A percentile compares a stretch with the other conserved stretches of the same genome.
Evolutionary conservation across 1,140 invertebrate species (phyloP).

Genomic region (Bombus impatiens): DNA sequence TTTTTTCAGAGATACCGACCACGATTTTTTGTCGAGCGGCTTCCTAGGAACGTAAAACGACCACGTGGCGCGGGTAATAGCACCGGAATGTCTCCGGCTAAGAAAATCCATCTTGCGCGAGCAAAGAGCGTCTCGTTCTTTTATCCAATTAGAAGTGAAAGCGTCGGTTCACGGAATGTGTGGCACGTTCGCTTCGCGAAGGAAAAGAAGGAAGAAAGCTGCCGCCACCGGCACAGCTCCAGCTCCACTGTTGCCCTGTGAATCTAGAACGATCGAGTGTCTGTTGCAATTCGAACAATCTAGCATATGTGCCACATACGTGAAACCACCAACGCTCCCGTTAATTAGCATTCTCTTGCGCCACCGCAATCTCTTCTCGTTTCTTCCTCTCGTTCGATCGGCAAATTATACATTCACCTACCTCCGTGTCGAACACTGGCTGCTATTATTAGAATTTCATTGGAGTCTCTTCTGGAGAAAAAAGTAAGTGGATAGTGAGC

Average conservation of each 20-base stretch:
- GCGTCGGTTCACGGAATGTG: slow-evolving; percentile 23
- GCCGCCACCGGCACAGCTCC: neutral
- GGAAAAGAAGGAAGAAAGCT: neutral
- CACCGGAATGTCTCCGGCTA: slow-evolving; percentile 27
- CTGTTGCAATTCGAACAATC: slow-evolving; percentile 32
- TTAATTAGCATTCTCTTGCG: slow-evolving; percentile 28
- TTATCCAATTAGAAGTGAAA: slow-evolving; percentile 51
- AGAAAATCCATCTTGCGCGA: slow-evolving; percentile 46
- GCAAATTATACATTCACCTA: neutral
- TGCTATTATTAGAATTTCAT: neutral
- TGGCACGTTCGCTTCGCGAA: slow-evolving; percentile 27
- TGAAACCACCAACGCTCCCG: slow-evolving; percentile 1
- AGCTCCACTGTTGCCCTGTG: neutral
- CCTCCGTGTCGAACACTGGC: neutral
- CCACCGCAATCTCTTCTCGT: neutral
- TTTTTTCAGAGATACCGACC: neutral
- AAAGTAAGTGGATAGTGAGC: no score
- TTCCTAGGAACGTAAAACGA: slow-evolving; percentile 26
- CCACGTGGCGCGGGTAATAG: slow-evolving; percentile 3
- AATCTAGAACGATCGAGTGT: slow-evolving; percentile 20
- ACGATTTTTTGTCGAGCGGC: neutral
- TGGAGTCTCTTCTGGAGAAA: neutral
- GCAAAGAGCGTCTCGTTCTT: slow-evolving; percentile 31
- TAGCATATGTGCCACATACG: slow-evolving; percentile 24
- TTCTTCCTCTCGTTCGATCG: neutral